Evolutionary conservation across 92 coral and sea anemone species (phyloP).

Genomic region (Phymanthus crucifer): DNA sequence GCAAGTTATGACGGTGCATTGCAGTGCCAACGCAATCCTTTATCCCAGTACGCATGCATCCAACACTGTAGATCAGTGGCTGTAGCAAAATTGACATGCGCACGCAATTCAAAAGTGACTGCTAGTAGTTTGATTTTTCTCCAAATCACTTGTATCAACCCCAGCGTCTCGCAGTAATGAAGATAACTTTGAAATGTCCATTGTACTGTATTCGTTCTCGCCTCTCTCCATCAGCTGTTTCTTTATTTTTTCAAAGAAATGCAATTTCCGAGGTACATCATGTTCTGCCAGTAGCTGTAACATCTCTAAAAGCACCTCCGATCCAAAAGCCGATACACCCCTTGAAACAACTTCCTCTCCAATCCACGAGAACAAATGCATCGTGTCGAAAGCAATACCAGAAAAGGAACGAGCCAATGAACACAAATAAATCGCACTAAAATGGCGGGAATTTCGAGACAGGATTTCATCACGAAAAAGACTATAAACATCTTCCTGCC

Average conservation of each 20-base stretch:
- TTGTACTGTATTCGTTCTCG: slow-evolving; percentile 1
- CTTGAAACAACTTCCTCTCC: slow-evolving; percentile 30
- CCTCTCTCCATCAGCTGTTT: slow-evolving; percentile 8
- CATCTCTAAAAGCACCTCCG: slow-evolving; percentile 20
- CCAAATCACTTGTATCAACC: background rate
- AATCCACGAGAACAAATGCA: slow-evolving; percentile 8
- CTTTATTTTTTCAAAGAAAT: slow-evolving; percentile 11
- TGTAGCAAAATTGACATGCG: too few relatives aligned
- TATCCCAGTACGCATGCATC: too few relatives aligned
- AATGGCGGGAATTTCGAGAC: slow-evolving; percentile 28
- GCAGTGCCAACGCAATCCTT: too few relatives aligned
- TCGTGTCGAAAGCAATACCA: background rate
- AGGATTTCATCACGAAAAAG: slow-evolving; percentile 23
- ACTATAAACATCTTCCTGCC: background rate
- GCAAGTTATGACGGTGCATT: too few relatives aligned
- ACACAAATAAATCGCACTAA: slow-evolving; percentile 17
- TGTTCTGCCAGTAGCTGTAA: slow-evolving; percentile 7
- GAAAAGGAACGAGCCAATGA: slow-evolving; percentile 18
- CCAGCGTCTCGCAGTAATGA: slow-evolving; percentile 10
- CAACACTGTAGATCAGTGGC: too few relatives aligned
- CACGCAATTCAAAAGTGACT: background rate
- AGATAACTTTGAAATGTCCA: background rate
- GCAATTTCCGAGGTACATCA: background rate
- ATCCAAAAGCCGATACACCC: background rate
- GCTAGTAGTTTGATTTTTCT: background rate